These are phyloP conservation scores for Macrotrachela quadricornifera DNA, from an alignment of 1,140 invertebrate species.

Conservation along the genomic window DNA sequence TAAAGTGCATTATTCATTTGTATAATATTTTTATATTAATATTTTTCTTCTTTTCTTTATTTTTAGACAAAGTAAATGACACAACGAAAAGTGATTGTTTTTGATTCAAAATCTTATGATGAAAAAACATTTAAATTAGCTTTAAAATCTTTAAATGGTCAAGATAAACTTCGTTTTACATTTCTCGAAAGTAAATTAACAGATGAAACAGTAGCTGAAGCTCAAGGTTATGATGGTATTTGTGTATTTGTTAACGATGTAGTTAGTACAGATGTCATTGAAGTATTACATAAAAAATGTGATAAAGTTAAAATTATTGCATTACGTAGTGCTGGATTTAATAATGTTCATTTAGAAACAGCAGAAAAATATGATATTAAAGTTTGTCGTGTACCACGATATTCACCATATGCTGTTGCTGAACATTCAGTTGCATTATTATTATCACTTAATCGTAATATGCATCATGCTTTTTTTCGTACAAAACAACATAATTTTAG, in stretches of 20 bases:
- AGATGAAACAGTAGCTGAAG: background rate
- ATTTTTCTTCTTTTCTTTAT: no score
- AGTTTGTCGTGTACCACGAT: conserved; percentile 1
- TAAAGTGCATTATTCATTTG: no score
- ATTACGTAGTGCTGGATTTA: conserved; percentile 4
- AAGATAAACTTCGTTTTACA: background rate
- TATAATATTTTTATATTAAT: no score
- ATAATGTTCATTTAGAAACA: conserved; percentile 2
- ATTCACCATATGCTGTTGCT: conserved; percentile 1
- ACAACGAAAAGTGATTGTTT: no score
- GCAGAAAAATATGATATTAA: background rate
- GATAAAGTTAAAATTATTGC: background rate
- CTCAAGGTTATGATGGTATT: background rate
- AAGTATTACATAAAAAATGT: background rate
- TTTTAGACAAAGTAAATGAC: no score
- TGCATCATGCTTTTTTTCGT: background rate
- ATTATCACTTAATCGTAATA: background rate
- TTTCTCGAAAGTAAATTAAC: background rate
- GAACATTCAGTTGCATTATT: conserved; percentile 2
- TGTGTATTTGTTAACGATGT: conserved; percentile 5
- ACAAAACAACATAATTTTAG: background rate
- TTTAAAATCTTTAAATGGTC: no score
- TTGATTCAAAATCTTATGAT: no score
- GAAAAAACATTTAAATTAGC: no score
- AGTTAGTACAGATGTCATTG: conserved; percentile 2